Evolutionary conservation across 2,888 invertebrate genomes (phyloP), one percentile per base, ranked within the genome.

Genomic region (Agonopterix heracliana): DNA sequence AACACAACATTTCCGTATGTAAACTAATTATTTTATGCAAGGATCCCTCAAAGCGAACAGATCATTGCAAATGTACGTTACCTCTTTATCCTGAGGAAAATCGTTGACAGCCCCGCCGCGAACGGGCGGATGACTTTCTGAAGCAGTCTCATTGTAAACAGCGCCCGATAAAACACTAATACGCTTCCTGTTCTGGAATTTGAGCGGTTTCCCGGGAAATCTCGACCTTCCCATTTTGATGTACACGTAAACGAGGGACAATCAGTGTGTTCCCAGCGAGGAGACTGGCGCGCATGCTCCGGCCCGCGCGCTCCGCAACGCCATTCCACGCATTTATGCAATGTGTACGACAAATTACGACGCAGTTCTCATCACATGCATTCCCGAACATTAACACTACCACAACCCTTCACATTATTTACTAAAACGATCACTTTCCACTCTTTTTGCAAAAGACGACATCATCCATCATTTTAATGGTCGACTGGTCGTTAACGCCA

Each of bases 181-280:
- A 85, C 95, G 92, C 84, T 94, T 95, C 90, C 94, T 93, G 89
- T 94, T 94, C 80, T 94, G 93, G 89, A 94, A 93, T 90, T 95
- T 95, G 68, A 94, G 92, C 81, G 95, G 95, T 91, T 95, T 95
- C 77, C 95, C 95, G 78, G 95, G 95, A 92, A 95, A 95, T 91
- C 93, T 93, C 85, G 93, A 93, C 89, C 93, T 92, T 89, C 93
- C 93, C 94, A 93, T 94, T 89, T 90, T 91, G 90, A 81, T 86
- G 68, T 79, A 71, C 82, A 82, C 79, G 79, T 83, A 84, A 85
- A 88, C 89, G 89, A 87, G 85, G 80, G 78, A 84, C 86, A 83
- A 78, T 89, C 78, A 90, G 82, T 88, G 84, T 81, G 85, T 81
- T 86, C 78, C 83, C 71, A 81, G 82, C 74, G 69, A 78, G 72